Base-by-base conservation (phyloP, 1,140 invertebrate genomes). In the Uloborus diversus region DNA sequence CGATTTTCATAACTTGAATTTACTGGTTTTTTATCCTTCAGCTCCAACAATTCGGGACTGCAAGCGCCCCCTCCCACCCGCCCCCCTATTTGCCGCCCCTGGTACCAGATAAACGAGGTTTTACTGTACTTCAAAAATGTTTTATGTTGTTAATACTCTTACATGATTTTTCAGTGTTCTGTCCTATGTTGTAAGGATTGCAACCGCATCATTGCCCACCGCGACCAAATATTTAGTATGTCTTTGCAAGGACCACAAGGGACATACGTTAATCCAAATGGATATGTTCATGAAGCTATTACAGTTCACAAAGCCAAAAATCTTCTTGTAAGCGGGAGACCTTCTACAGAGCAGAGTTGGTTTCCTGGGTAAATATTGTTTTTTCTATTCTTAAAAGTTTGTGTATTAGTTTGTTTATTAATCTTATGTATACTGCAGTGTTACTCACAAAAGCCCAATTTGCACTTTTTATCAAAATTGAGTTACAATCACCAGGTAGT, bases 221-320 rank as follows among this genome's bases (percentile, higher is more conserved):
- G 91, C 57, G 89, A 87, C 3, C 89, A 94, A 82, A 89, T 94
- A 42, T 94, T 96, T 85, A 91, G 92, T 49, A 94, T 96, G 93
- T 92, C 93, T 17, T 89, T 90, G 75, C 92, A 94, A 85, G 94
- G 94, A 0, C 90, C 93, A 0, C 91, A 94, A 85, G 91, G 91
- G 47, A 92, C 93, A 51, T 96, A 93, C 85, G 93, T 94, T 14
- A 96, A 96, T 88, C 90, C 92, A 61, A 88, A 88, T 81, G 94
- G 94, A 37, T 88, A 91, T 84, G 91, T 95, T 65, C 93, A 94
- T 85, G 94, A 96, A 85, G 94, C 92, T 0, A 86, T 95, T 14
- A 96, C 94, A 11, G 88, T 95, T 0, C 88, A 89, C 82, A 88
- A 90, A 68, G 90, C 91, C 0, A 85, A 89, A 79, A 90, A 91